phyloP scores from a whole-genome alignment of 1,140 invertebrate species.

The Brachionus rotundiformis region DNA sequence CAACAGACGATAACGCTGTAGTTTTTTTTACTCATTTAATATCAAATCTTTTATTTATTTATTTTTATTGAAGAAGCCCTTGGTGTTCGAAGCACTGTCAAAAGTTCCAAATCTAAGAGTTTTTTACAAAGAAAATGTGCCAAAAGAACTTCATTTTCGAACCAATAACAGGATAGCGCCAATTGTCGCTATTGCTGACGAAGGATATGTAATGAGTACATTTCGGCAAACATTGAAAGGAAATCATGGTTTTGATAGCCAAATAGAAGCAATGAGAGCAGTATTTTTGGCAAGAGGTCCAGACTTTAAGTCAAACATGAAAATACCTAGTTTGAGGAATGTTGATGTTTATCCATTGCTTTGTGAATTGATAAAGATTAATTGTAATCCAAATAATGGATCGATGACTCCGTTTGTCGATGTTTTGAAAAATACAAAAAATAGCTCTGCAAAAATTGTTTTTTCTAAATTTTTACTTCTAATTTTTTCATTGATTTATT shows the following conservation, averaged over 20 bases:
- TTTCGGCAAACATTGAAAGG: neutral
- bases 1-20: neutral
- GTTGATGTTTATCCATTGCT: constrained; percentile 51
- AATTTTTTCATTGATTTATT: no score
- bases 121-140: constrained; percentile 68
- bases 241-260: constrained; percentile 66
- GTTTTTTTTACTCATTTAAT: constrained; percentile 70
- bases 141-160: constrained; percentile 67
- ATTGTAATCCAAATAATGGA: constrained; percentile 44
- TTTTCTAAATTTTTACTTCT: neutral
- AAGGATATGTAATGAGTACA: constrained; percentile 40
- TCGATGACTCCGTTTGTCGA: neutral
- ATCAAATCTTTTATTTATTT: constrained; percentile 57
- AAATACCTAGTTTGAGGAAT: neutral
- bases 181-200: constrained; percentile 43
- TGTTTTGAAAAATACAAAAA: no score
- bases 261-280: constrained; percentile 67
- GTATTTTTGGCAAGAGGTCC: constrained; percentile 47
- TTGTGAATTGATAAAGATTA: neutral
- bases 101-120: constrained; percentile 66
- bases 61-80: constrained; percentile 65
- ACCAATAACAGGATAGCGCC: constrained; percentile 44
- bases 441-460: no score
- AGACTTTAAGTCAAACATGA: neutral
- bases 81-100: constrained; percentile 67